Base-by-base conservation (phyloP, 2,113 vertebrate species). In the Bubo scandiacus region DNA sequence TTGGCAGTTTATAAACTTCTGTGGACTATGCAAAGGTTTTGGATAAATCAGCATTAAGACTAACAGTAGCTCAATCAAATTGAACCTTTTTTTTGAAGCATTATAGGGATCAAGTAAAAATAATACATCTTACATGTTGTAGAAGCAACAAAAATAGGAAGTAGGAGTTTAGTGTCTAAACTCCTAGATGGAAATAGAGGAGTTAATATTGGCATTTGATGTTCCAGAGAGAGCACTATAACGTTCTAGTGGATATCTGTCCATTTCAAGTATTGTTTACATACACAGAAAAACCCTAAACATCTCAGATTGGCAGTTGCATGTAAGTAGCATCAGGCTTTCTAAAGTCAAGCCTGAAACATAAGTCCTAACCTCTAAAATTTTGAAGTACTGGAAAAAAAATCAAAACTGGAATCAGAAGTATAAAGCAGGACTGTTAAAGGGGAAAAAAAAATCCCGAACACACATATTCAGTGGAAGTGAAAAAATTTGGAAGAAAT, bases 381-480 rank as follows among this genome's bases (percentile, higher is more conserved):
- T 47, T 34, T 36, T 85, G 8, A 81, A 79, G 9, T 61, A 57
- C 10, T 81, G 36, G 30, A 62, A 87, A 21, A 7, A 72, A 7
- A 91, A 51, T 51, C 22, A 72, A 87, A 84, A 86, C 19, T 55
- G n/a, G 22, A 75, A 72, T 18, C 4, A 2, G 18, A 47, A 67
- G 9, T 36, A 42, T 54, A 82, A 83, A 73, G 3, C 25, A 67
- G 23, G 18, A 43, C 7, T 36, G 5, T 21, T 23, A 30, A 9
- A n/a, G 7, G 3, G 3, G 2, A 10, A 29, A 1, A 8, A 8
- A 16, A 6, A 38, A 30, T 38, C 14, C 30, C 34, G 32, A 66
- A 32, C 13, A 32, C 3, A 7, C 5, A 43, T 32, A 49, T 38
- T 77, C 43, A 78, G 7, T 90, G 59, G 6, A 77, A 61, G 11